Evolutionary conservation across 2,888 invertebrate genomes (phyloP).

Genomic region (Meta bourneti): DNA sequence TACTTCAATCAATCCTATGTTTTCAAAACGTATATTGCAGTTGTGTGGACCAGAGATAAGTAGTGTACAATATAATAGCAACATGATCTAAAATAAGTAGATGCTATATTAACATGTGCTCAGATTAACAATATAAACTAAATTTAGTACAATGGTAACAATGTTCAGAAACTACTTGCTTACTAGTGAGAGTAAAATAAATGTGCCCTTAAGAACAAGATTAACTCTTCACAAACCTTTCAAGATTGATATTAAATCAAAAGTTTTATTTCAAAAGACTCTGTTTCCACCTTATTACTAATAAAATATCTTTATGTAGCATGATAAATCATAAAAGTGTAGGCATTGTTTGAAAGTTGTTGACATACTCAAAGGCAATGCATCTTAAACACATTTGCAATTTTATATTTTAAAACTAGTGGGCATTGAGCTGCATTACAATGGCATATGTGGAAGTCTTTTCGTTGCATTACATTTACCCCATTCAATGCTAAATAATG

Average conservation of each 20-base stretch:
- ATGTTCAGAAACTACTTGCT: neutral
- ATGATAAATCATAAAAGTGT: neutral
- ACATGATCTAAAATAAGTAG: neutral
- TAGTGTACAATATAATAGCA: neutral
- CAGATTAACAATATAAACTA: slow-evolving; percentile 13
- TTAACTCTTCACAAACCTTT: neutral
- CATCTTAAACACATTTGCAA: neutral
- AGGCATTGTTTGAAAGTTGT: neutral
- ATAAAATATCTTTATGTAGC: neutral
- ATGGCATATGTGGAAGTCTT: slow-evolving; percentile 28
- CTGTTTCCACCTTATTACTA: too few relatives aligned
- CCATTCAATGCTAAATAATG: neutral
- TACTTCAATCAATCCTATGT: too few relatives aligned
- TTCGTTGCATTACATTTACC: slow-evolving; percentile 39
- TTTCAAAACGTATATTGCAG: too few relatives aligned
- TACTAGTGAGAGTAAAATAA: neutral
- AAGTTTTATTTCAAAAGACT: too few relatives aligned
- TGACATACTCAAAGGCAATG: neutral
- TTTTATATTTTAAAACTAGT: neutral
- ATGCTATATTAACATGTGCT: slow-evolving; percentile 46
- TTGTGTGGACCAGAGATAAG: neutral
- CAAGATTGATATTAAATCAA: neutral
- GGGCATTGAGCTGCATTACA: neutral
- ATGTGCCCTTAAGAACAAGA: neutral
- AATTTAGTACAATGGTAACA: neutral